These are phyloP conservation scores for Masticophis lateralis DNA, from an alignment of 2,797 vertebrate species.

Conservation along the genomic window DNA sequence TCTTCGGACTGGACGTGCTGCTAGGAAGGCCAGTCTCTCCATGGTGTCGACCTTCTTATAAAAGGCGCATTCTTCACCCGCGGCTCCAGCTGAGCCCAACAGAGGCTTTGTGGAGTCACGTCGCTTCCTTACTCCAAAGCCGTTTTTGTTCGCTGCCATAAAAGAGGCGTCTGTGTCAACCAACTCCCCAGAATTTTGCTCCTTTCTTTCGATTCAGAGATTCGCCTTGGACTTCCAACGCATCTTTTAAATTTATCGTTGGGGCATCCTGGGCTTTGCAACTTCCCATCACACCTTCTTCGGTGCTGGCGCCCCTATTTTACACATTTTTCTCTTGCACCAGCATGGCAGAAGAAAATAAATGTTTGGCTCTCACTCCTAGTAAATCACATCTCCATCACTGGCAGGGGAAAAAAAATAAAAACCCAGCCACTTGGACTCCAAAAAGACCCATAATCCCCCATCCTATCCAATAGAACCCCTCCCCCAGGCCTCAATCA, in stretches of 20 bases:
- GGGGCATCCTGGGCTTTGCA: background rate
- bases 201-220: conserved; percentile 50
- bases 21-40: conserved; percentile 25
- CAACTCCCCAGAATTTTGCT: conserved; percentile 50
- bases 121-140: conserved; percentile 59
- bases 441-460: no score
- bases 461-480: no score
- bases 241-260: conserved; percentile 26
- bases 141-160: conserved; percentile 57
- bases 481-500: background rate
- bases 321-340: conserved; percentile 6
- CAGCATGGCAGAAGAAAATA: background rate
- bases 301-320: conserved; percentile 7
- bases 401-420: background rate
- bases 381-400: background rate
- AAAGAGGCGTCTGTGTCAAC: conserved; percentile 62
- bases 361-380: background rate
- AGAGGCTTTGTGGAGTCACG: conserved; percentile 21
- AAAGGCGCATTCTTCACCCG: conserved; percentile 39
- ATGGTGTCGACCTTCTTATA: conserved; percentile 42
- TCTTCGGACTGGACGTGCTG: background rate
- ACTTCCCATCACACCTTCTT: background rate
- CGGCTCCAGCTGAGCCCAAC: conserved; percentile 34
- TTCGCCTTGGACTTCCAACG: conserved; percentile 28
- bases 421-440: background rate